A percentile compares a stretch with the other conserved stretches of the same genome.
Conservation (phyloP, 2,113 vertebrate species). For the Misgurnus mizolepis region DNA sequence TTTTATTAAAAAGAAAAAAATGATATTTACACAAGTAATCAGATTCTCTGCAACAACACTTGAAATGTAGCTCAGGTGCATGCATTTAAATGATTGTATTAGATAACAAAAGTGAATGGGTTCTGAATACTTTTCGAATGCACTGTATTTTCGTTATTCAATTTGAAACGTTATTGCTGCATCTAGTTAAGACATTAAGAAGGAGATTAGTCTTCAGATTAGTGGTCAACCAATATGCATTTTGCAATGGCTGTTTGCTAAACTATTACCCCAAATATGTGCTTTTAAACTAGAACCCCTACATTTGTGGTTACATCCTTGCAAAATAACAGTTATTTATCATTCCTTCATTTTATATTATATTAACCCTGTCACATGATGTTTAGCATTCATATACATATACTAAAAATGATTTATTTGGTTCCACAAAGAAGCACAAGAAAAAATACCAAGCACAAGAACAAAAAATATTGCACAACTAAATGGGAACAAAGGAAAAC, state of each 20-base stretch:
- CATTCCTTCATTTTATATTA: neutral
- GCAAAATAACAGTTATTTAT: conserved; percentile 2
- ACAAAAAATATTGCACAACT: neutral
- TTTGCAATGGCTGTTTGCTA: neutral
- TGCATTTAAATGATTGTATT: too few relatives aligned
- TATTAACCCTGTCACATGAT: neutral
- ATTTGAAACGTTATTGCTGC: conserved; percentile 27
- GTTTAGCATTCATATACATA: too few relatives aligned
- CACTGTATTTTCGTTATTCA: too few relatives aligned
- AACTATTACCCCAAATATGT: neutral
- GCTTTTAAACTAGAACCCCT: neutral
- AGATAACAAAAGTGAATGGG: too few relatives aligned
- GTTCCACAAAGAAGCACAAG: neutral
- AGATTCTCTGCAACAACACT: too few relatives aligned
- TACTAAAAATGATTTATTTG: too few relatives aligned
- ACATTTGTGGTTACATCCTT: neutral
- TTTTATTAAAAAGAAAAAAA: too few relatives aligned
- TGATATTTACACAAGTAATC: too few relatives aligned
- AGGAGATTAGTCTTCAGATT: neutral
- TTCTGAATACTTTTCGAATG: too few relatives aligned
- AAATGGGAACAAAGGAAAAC: neutral
- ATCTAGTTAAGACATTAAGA: neutral
- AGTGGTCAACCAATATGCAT: neutral
- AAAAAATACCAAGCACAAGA: neutral
- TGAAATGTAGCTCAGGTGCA: too few relatives aligned